These are phyloP conservation scores for Steinernema hermaphroditum DNA, from an alignment of 2,888 invertebrate species.

Conservation along the genomic window DNA sequence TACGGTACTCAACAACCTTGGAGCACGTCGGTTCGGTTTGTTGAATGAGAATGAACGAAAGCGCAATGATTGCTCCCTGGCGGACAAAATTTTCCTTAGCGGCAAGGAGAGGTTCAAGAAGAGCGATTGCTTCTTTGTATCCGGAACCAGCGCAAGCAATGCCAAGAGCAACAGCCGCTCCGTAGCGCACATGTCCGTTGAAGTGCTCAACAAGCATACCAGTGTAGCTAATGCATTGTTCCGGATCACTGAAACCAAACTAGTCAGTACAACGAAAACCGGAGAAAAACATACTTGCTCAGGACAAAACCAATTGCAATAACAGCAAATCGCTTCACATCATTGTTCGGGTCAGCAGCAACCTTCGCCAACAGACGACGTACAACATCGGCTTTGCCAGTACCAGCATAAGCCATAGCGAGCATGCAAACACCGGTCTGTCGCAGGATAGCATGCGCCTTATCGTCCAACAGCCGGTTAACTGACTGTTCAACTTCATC, in stretches of 20 bases:
- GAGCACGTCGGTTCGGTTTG: conserved; percentile 94
- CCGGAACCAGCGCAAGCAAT: conserved; percentile 98
- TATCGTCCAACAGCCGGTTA: conserved; percentile 74
- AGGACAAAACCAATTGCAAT: conserved; percentile 96
- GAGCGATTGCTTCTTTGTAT: conserved; percentile 87
- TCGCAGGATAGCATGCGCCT: conserved; percentile 61
- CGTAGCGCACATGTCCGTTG: conserved; percentile 97
- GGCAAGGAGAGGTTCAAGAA: conserved; percentile 95
- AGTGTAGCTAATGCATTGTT: conserved; percentile 91
- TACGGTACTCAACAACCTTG: conserved; percentile 89
- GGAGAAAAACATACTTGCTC: conserved; percentile 74
- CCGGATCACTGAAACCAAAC: conserved; percentile 77
- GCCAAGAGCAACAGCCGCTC: conserved; percentile 97
- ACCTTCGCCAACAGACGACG: conserved; percentile 80
- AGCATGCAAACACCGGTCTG: conserved; percentile 95
- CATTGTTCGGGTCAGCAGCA: conserved; percentile 96
- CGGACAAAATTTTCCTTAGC: conserved; percentile 98
- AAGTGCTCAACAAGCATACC: conserved; percentile 95
- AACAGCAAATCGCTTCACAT: conserved; percentile 95
- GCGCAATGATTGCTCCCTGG: conserved; percentile 93
- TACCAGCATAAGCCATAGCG: conserved; percentile 79
- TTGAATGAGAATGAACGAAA: conserved; percentile 94
- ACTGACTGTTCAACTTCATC: conserved; percentile 93
- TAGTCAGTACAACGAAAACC: neutral
- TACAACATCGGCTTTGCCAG: conserved; percentile 94